Evolutionary conservation across 2,113 vertebrate genomes (phyloP).

Genomic region (Felis chaus): DNA sequence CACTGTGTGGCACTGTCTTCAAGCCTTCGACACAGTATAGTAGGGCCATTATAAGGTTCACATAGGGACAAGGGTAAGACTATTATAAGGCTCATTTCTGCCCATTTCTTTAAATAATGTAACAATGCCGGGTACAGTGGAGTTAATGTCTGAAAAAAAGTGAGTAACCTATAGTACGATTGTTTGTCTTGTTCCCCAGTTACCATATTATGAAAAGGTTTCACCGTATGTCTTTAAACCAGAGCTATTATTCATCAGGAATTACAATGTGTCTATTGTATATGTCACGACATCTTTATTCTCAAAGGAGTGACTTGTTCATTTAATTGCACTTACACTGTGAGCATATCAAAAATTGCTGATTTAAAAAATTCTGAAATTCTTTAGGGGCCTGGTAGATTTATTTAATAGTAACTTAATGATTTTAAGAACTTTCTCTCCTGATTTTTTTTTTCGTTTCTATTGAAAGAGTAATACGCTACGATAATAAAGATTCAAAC

Average conservation of each 20-base stretch:
- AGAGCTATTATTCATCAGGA: not conserved
- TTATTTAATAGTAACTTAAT: slow-evolving; percentile 12
- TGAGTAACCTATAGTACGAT: not conserved
- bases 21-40: not conserved
- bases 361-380: not conserved
- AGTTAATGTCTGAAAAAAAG: not conserved
- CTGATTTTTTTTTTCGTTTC: not conserved
- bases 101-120: not conserved
- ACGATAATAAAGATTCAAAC: not conserved
- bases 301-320: not conserved
- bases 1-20: slow-evolving; percentile 23
- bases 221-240: not conserved
- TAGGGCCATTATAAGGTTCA: slow-evolving; percentile 33
- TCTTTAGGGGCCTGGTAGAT: not conserved
- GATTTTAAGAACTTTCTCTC: not conserved
- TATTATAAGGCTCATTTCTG: slow-evolving; percentile 11
- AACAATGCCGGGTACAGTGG: not conserved
- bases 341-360: not conserved
- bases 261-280: not conserved
- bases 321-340: not conserved
- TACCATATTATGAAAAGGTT: not conserved
- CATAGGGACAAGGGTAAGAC: not conserved
- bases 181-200: not conserved
- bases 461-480: not conserved
- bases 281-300: not conserved